Evolutionary conservation across 2,888 invertebrate genomes (phyloP), one percentile per base, ranked within the genome.

Genomic region (Harpalus rufipes): DNA sequence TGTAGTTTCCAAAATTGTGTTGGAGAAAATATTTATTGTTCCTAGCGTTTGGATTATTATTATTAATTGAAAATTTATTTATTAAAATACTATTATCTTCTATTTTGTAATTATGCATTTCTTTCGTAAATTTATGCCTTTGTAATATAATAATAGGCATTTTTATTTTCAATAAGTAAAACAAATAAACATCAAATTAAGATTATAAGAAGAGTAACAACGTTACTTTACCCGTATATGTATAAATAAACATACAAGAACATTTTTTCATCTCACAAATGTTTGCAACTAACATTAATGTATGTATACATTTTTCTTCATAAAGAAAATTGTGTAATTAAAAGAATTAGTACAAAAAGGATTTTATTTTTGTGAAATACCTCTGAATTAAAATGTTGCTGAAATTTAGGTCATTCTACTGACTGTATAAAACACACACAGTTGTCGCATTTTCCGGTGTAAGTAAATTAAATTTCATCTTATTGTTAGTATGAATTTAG

Each of bases 381-480:
- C 44, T 51, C 44, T 51, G 44, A 51, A 51, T 51, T 51, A 51
- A 51, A 51, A 51, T 51, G 44, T 51, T 12, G 44, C 44, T 12
- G 44, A 51, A 51, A 51, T 51, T 51, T 51, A 51, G 44, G 44
- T 51, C 44, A 51, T 12, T 51, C 44, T 51, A 12, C 44, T 51
- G 12, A 7, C 5, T 51, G n/a, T n/a, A n/a, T n/a, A n/a, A 51
- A 51, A 51, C 44, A 51, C 44, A 51, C 44, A 51, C 44, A 51
- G 44, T 51, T 12, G 44, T 8, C 44, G 44, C 44, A 10, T 51
- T 51, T 8, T 51, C 10, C 12, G 6, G 59, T 59, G 16, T 2
- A 16, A 0, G 6, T 59, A 59, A 59, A 59, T 59, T 14, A 59
- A 59, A 59, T 59, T 59, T 59, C 59, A 59, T 59, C 59, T 16